Base-by-base conservation (phyloP, 1,140 invertebrate species). In the Telenomus remus region DNA sequence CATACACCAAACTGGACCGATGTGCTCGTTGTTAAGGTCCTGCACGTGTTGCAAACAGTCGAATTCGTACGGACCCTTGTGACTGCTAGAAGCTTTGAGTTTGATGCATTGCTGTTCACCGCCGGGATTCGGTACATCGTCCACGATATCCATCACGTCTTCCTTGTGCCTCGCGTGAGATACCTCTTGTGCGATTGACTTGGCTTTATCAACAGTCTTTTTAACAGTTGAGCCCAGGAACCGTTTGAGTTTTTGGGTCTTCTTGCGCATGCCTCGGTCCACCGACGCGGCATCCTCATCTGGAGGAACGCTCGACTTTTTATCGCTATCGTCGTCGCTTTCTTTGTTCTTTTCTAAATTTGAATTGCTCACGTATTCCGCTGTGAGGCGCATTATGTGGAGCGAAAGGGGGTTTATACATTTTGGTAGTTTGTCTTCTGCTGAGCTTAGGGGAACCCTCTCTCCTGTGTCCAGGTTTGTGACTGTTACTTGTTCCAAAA, bases 1-100 rank as follows among this genome's bases (percentile, higher is more conserved):
- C 95, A 99, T 98, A 74, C 96, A 98, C 98, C 98, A 99, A 76
- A 99, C 94, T 3, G 98, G 95, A 33, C 96, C 96, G 5, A 91
- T 91, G 84, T 98, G 96, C 79, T 95, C 95, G 0, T 93, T 93
- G 77, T 91, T 92, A 50, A 97, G 87, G 83, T 97, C 95, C 55
- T 92, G 91, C 0, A 92, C 90, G 60, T 92, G 91, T 72, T 91
- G 91, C 37, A 92, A 74, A 71, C 93, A 92, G 63, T 96, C 95
- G 87, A 98, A 98, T 81, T 99, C 97, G 84, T 96, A 97, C 0
- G 97, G 97, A 0, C 97, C 97, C 87, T 98, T 98, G 84, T 98
- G 96, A 63, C 95, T 96, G 76, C 95, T 96, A 0, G 95, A 96
- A 0, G 96, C 96, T 88, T 98, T 98, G 15, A 98, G 89, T 89